These are phyloP conservation scores for Spizaetus ornatus DNA, from an alignment of 2,113 vertebrate genomes.

Conservation along the genomic window DNA sequence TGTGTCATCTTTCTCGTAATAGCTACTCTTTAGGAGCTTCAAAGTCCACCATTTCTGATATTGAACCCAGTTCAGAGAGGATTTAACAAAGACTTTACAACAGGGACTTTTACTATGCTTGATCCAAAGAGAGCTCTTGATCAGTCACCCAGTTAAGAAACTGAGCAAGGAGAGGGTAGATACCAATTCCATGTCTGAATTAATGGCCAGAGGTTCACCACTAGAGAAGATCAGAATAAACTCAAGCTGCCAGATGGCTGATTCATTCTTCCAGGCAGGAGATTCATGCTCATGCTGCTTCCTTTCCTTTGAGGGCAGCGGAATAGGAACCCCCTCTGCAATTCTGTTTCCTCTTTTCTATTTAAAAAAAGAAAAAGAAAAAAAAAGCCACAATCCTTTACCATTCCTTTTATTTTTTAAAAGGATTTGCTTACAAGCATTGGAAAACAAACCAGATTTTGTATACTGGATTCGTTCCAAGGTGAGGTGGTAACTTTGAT, in stretches of 20 bases:
- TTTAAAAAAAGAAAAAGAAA: background rate
- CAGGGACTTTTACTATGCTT: background rate
- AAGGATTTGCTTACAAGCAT: background rate
- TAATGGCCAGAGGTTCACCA: background rate
- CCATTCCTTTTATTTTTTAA: background rate
- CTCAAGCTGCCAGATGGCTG: constrained; percentile 14
- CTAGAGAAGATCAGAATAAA: background rate
- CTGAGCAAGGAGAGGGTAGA: background rate
- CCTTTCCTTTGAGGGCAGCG: background rate
- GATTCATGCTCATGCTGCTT: background rate
- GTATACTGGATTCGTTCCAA: background rate
- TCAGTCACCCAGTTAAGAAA: background rate
- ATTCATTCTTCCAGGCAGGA: constrained; percentile 40
- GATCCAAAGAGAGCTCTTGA: background rate
- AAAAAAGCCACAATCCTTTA: background rate
- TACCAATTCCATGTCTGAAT: background rate
- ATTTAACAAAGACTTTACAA: background rate
- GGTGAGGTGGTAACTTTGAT: background rate
- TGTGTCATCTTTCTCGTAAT: background rate
- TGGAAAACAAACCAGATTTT: background rate
- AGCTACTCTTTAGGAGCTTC: background rate
- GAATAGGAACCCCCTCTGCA: background rate
- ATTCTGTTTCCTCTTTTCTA: background rate
- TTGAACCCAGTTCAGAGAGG: background rate
- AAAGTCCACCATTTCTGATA: background rate